Evolutionary conservation across 2,888 invertebrate genomes (phyloP).

Genomic region (Aspidapion aeneum): DNA sequence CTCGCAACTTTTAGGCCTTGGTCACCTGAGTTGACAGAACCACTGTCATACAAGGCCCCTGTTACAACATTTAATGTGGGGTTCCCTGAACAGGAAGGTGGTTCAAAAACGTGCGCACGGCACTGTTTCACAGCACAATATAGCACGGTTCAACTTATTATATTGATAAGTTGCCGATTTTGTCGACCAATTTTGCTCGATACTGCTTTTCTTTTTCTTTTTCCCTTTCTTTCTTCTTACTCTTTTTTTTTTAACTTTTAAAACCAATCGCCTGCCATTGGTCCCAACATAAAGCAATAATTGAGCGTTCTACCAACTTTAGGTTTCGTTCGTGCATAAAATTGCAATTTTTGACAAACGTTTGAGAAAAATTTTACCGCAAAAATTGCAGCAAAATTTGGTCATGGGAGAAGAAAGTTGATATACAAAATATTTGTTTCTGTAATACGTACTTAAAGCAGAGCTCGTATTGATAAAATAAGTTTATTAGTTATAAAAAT

Average conservation of each 20-base stretch:
- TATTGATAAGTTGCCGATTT: neutral
- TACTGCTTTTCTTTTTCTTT: neutral
- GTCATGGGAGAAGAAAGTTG: neutral
- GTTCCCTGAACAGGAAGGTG: no score
- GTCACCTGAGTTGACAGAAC: no score
- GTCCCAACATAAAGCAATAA: neutral
- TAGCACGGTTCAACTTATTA: neutral
- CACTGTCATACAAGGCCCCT: no score
- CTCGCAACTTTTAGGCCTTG: no score
- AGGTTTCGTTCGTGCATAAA: neutral
- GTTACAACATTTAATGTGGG: no score
- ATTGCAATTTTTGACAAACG: neutral
- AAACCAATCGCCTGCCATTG: neutral
- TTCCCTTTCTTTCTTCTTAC: neutral
- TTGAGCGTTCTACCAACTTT: neutral
- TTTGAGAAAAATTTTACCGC: neutral
- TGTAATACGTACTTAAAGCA: no score
- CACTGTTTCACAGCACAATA: neutral
- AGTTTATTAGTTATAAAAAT: no score
- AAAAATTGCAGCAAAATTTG: neutral
- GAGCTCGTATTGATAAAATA: no score
- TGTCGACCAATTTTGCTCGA: neutral
- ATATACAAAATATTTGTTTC: neutral
- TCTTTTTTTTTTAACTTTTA: neutral
- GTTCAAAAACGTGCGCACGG: no score